Conservation (phyloP, 1,140 invertebrate genomes). For the Orius laevigatus region DNA sequence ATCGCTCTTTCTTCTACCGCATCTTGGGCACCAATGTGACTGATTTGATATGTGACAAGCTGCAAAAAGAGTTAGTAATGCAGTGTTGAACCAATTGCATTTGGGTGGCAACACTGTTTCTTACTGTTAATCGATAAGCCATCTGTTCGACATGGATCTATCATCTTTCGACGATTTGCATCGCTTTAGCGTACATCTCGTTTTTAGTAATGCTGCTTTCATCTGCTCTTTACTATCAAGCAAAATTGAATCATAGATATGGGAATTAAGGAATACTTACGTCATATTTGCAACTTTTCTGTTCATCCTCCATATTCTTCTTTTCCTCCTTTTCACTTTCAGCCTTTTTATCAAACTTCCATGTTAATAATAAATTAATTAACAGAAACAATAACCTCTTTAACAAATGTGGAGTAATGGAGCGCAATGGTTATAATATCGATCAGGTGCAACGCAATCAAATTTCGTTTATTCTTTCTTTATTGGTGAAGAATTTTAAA, state of each 20-base stretch:
- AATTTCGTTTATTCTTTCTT: too few species aligned
- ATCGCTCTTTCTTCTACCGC: conserved; percentile 67
- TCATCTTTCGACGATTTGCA: conserved; percentile 42
- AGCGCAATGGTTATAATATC: too few species aligned
- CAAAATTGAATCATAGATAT: conserved; percentile 9
- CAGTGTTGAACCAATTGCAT: not conserved
- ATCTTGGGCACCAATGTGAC: conserved; percentile 61
- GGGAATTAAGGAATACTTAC: too few species aligned
- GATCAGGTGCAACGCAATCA: too few species aligned
- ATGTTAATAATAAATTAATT: too few species aligned
- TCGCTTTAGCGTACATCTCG: conserved; percentile 44
- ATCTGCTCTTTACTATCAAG: conserved; percentile 38
- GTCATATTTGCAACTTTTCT: too few species aligned
- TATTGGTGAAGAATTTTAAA: too few species aligned
- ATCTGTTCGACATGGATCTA: conserved; percentile 35
- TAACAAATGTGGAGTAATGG: too few species aligned
- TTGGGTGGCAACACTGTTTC: conserved; percentile 1
- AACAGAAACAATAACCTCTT: too few species aligned
- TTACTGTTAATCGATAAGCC: conserved; percentile 36
- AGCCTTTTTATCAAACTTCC: too few species aligned
- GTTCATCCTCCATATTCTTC: too few species aligned
- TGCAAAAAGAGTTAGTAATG: conserved; percentile 22
- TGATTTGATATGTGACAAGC: conserved; percentile 53
- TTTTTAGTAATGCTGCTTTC: conserved; percentile 43
- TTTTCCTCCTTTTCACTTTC: too few species aligned